These are phyloP conservation scores for Leptinotarsa tumamoca DNA, from an alignment of 2,888 invertebrate genomes.

Conservation along the genomic window DNA sequence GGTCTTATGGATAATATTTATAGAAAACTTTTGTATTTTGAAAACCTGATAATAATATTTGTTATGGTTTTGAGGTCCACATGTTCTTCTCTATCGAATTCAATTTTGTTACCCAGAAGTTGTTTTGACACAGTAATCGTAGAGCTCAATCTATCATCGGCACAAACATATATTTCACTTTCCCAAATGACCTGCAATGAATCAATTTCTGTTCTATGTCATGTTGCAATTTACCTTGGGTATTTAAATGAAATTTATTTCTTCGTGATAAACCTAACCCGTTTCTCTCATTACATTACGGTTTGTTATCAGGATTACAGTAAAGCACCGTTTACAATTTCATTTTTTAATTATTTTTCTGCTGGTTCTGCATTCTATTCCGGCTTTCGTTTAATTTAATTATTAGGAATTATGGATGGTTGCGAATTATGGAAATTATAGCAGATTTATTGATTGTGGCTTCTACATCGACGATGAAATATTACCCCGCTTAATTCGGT, in stretches of 20 bases:
- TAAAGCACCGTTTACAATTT: constrained; percentile 40
- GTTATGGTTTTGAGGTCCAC: neutral
- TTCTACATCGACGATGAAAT: neutral
- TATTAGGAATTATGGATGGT: constrained; percentile 17
- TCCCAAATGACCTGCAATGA: constrained; percentile 5
- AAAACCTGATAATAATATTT: too few species aligned
- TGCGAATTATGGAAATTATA: constrained; percentile 7
- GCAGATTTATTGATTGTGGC: constrained; percentile 7
- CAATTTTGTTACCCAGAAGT: too few species aligned
- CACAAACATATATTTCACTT: neutral
- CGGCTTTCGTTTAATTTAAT: constrained; percentile 27
- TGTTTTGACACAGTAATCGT: neutral
- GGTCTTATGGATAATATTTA: too few species aligned
- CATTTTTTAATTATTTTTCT: constrained; percentile 45
- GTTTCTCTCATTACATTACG: constrained; percentile 39
- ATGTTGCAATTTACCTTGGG: constrained; percentile 28
- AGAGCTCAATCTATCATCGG: neutral
- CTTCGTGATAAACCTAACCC: constrained; percentile 37
- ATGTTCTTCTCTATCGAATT: constrained; percentile 5
- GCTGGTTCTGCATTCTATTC: constrained; percentile 32
- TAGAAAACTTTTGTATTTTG: too few species aligned
- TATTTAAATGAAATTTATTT: constrained; percentile 39
- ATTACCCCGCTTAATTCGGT: neutral
- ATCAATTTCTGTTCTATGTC: constrained; percentile 20
- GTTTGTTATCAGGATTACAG: constrained; percentile 39